These are phyloP conservation scores for Odocoileus hemionus DNA, from an alignment of 2,113 vertebrate genomes.

Conservation along the genomic window DNA sequence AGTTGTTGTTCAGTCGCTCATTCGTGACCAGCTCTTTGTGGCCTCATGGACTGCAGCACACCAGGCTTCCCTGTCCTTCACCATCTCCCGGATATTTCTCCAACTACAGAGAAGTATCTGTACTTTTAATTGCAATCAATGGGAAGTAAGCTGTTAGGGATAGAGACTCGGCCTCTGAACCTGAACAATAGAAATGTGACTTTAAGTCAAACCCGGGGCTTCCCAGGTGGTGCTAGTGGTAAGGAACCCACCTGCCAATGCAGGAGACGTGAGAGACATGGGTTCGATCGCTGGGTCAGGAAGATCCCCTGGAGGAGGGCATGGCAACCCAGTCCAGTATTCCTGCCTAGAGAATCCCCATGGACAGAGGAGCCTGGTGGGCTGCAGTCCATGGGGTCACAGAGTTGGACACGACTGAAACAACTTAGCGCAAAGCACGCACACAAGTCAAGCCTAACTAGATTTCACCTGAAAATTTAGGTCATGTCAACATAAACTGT, in stretches of 20 bases:
- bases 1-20: background rate
- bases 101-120: background rate
- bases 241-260: background rate
- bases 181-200: background rate
- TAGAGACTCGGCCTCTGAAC: background rate
- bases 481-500: background rate
- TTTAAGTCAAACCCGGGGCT: background rate
- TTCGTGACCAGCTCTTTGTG: background rate
- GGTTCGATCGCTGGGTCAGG: fast-evolving
- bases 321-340: background rate
- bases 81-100: background rate
- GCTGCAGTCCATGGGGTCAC: background rate
- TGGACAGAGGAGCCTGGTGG: background rate
- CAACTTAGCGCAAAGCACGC: background rate
- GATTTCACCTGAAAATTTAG: background rate
- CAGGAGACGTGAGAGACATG: background rate
- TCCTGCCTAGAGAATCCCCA: background rate
- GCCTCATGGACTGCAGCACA: background rate
- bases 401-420: background rate
- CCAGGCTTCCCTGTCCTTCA: background rate
- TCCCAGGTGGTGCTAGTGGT: background rate
- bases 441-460: background rate
- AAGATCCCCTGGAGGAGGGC: background rate
- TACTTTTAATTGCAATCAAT: background rate
- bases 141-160: background rate